Evolutionary conservation across 2,888 invertebrate genomes (phyloP).

Genomic region (Tethea ocularis): DNA sequence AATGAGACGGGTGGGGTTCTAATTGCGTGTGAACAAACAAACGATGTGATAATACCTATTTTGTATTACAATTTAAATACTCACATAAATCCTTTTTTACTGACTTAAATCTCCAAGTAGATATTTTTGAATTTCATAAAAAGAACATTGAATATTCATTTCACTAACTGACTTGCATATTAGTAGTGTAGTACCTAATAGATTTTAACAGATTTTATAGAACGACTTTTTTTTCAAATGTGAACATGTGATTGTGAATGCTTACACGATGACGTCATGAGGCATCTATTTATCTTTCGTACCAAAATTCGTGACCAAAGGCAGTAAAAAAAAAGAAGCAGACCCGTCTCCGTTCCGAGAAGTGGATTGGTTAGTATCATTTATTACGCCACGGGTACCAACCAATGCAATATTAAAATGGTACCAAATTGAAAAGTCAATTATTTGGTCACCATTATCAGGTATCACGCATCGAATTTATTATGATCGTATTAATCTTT

Average conservation of each 20-base stretch:
- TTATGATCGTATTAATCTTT: slow-evolving; percentile 28
- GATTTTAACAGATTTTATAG: no score
- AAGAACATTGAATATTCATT: no score
- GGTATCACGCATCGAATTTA: slow-evolving; percentile 22
- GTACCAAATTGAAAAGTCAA: slow-evolving; percentile 55
- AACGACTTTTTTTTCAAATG: no score
- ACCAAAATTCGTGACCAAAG: slow-evolving; percentile 70
- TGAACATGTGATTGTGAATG: not conserved
- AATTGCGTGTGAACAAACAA: slow-evolving; percentile 80
- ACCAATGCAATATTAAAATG: slow-evolving; percentile 46
- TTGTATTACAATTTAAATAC: slow-evolving; percentile 27
- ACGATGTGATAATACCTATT: slow-evolving; percentile 73
- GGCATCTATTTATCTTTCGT: slow-evolving; percentile 70
- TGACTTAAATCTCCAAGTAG: not conserved
- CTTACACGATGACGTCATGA: slow-evolving; percentile 60
- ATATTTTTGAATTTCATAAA: not conserved
- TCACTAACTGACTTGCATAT: no score
- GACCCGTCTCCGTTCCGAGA: slow-evolving; percentile 65
- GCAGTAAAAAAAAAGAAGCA: slow-evolving; percentile 47
- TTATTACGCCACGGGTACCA: slow-evolving; percentile 73
- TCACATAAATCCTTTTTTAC: not conserved
- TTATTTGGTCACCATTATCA: slow-evolving; percentile 43
- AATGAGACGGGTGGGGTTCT: slow-evolving; percentile 77
- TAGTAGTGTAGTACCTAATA: no score
- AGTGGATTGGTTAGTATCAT: slow-evolving; percentile 73